Conservation (phyloP, 2,888 invertebrate genomes). For the Drosophila engyochracea region DNA sequence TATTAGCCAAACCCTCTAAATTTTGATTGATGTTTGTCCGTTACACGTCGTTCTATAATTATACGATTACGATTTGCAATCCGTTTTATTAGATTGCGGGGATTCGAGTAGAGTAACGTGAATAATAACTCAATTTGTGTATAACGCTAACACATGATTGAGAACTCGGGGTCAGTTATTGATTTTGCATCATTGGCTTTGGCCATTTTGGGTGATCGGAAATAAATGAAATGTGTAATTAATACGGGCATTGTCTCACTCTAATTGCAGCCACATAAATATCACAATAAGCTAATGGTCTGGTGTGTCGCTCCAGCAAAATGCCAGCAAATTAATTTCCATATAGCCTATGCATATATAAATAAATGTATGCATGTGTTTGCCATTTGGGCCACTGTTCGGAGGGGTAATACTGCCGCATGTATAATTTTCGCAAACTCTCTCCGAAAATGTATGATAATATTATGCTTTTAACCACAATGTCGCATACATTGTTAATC, state of each 20-base stretch:
- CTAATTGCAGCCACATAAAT: conserved; percentile 68
- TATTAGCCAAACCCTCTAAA: conserved; percentile 25
- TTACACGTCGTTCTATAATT: conserved; percentile 58
- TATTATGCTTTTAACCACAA: conserved; percentile 77
- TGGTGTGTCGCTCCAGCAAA: conserved; percentile 36
- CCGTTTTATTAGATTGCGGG: conserved; percentile 67
- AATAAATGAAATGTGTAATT: conserved; percentile 78
- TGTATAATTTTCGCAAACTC: conserved; percentile 21
- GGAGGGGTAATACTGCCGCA: not conserved
- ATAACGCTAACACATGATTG: not conserved
- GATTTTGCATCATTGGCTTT: conserved; percentile 63
- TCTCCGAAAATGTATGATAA: conserved; percentile 66
- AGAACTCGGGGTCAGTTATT: conserved; percentile 44
- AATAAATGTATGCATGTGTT: conserved; percentile 12
- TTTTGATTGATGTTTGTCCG: conserved; percentile 71
- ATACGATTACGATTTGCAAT: conserved; percentile 63
- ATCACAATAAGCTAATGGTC: conserved; percentile 67
- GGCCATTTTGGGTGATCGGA: conserved; percentile 33
- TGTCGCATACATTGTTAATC: conserved; percentile 77
- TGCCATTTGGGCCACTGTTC: conserved; percentile 7
- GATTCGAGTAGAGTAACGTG: conserved; percentile 16
- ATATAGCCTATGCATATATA: conserved; percentile 38
- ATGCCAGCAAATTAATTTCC: conserved; percentile 73
- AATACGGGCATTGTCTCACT: conserved; percentile 68
- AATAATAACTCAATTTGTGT: conserved; percentile 65